phyloP scores from a whole-genome alignment of 2,113 vertebrate genomes.

The Nothoprocta pentlandii region DNA sequence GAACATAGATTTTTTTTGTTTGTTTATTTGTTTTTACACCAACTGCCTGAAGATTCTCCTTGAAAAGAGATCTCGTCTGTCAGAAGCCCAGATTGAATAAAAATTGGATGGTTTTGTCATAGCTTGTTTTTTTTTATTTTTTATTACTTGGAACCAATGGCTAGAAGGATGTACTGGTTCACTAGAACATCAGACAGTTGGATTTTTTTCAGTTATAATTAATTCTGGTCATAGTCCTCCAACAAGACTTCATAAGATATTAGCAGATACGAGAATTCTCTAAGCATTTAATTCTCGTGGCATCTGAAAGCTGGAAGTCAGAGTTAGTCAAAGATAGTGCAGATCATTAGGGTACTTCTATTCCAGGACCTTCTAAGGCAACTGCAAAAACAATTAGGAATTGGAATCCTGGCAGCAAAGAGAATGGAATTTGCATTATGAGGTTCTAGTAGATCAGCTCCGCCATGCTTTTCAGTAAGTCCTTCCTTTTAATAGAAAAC shows the following conservation, averaged over 20 bases:
- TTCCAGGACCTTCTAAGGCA: background rate
- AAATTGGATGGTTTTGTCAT: background rate
- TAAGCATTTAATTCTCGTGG: background rate
- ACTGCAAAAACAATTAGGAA: background rate
- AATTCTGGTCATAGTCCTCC: background rate
- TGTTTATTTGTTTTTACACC: background rate
- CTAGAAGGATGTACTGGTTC: background rate
- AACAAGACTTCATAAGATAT: conserved; percentile 2
- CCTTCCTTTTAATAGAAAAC: background rate
- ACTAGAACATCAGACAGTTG: conserved; percentile 1
- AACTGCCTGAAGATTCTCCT: background rate
- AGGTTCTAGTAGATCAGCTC: background rate
- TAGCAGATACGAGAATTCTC: background rate
- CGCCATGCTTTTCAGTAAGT: background rate
- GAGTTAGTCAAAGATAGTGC: background rate
- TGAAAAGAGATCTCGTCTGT: background rate
- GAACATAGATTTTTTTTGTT: background rate
- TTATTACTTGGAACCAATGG: background rate
- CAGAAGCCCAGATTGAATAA: background rate
- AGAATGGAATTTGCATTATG: background rate
- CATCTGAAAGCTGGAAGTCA: background rate
- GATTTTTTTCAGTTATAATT: background rate
- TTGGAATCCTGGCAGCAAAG: background rate
- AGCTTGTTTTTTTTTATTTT: background rate
- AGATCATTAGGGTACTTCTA: background rate